Percentiles rank a stretch among this genome's conserved stretches.
phyloP scores from a whole-genome alignment of 2,797 vertebrate species.

The Gorsachius magnificus region DNA sequence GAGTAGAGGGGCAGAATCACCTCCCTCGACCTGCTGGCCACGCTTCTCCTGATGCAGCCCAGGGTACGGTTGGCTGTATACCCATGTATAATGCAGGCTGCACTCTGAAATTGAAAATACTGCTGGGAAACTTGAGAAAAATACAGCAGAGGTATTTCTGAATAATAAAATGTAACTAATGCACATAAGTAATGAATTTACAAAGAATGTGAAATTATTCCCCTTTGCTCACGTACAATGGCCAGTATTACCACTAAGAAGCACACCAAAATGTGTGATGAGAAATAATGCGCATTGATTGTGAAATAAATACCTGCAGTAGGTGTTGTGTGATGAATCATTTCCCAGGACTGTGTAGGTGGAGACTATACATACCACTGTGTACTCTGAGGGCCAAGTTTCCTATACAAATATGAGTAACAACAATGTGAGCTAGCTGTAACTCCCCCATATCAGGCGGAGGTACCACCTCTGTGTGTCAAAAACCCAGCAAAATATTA shows the following conservation, averaged over 20 bases:
- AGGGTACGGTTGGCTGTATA: too few relatives aligned
- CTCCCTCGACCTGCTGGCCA: too few relatives aligned
- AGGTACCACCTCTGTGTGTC: background rate
- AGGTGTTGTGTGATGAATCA: background rate
- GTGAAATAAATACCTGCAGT: background rate
- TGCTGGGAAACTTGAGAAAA: background rate
- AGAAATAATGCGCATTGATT: background rate
- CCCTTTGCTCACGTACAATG: fast-evolving
- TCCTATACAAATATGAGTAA: background rate
- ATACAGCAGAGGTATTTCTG: background rate
- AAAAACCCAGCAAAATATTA: background rate
- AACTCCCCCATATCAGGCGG: background rate
- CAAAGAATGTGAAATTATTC: background rate
- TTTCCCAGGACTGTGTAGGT: background rate
- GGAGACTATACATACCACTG: background rate
- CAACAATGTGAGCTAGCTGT: background rate
- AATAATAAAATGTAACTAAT: background rate
- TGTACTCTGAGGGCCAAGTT: background rate
- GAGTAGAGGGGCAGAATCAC: too few relatives aligned
- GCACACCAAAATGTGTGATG: fast-evolving
- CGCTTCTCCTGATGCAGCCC: too few relatives aligned
- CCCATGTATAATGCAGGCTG: background rate
- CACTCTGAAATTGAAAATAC: background rate
- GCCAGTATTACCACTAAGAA: background rate
- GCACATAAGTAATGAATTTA: background rate